These are phyloP conservation scores for Galago senegalensis DNA, from an alignment of 2,797 vertebrate genomes.

Conservation along the genomic window DNA sequence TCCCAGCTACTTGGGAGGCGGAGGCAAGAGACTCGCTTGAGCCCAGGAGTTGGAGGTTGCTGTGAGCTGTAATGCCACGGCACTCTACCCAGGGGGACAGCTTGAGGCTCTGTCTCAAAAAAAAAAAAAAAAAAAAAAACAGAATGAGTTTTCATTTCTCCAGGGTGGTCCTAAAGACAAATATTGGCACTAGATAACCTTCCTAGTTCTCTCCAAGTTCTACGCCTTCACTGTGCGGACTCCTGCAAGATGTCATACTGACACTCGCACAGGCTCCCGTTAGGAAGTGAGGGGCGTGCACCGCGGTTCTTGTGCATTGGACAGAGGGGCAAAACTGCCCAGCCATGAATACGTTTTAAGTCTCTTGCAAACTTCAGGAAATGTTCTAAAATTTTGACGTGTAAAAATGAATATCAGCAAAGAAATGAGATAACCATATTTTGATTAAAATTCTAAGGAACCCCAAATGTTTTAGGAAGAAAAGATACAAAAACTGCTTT, in stretches of 20 bases:
- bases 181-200: not conserved
- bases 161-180: slow-evolving; percentile 48
- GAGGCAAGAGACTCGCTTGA: too few species aligned
- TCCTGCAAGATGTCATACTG: slow-evolving; percentile 42
- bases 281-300: not conserved
- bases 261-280: not conserved
- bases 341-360: not conserved
- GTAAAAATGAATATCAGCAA: slow-evolving; percentile 48
- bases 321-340: slow-evolving; percentile 35
- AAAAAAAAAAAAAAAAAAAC: not conserved
- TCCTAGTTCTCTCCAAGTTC: slow-evolving; percentile 10
- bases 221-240: not conserved
- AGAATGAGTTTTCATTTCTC: slow-evolving; percentile 55
- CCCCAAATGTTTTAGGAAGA: not conserved
- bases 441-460: slow-evolving; percentile 54
- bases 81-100: not conserved
- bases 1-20: too few species aligned
- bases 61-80: too few species aligned
- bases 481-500: slow-evolving; percentile 50
- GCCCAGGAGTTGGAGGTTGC: too few species aligned
- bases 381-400: slow-evolving; percentile 56
- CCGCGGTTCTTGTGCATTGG: not conserved
- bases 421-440: slow-evolving; percentile 23
- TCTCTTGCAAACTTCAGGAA: slow-evolving; percentile 34
- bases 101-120: too few species aligned